Conservation (phyloP, 2,888 invertebrate species). For the Isoperla grammatica region DNA sequence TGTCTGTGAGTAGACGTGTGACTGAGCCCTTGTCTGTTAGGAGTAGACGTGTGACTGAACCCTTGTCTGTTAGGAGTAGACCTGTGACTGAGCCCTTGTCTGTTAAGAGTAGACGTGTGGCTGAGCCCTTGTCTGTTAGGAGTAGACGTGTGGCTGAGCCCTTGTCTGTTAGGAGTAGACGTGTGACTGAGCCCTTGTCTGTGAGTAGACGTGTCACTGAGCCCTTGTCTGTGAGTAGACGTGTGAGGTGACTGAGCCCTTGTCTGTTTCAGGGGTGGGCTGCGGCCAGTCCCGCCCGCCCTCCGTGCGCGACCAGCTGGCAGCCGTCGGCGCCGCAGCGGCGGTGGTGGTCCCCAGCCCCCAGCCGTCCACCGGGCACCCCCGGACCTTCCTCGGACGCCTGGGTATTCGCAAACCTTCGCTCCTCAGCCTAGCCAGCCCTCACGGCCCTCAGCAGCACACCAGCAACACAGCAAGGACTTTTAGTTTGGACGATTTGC, state of each 20-base stretch:
- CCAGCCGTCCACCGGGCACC: constrained; percentile 32
- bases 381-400: constrained; percentile 71
- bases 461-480: constrained; percentile 67
- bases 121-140: no score
- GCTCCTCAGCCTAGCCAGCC: constrained; percentile 72
- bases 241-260: not conserved
- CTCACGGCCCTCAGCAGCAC: constrained; percentile 44
- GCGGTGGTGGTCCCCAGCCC: constrained; percentile 38
- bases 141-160: no score
- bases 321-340: constrained; percentile 38
- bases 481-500: constrained; percentile 84
- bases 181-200: no score
- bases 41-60: no score
- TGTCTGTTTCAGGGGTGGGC: constrained; percentile 9
- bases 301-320: constrained; percentile 56
- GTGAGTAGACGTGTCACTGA: no score
- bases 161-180: no score
- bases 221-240: no score
- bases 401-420: constrained; percentile 85
- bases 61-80: no score
- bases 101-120: no score
- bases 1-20: no score
- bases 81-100: no score
- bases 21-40: no score
- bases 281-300: constrained; percentile 41